Evolutionary conservation across 2,888 invertebrate genomes (phyloP).

Genomic region (Cabera pusaria): DNA sequence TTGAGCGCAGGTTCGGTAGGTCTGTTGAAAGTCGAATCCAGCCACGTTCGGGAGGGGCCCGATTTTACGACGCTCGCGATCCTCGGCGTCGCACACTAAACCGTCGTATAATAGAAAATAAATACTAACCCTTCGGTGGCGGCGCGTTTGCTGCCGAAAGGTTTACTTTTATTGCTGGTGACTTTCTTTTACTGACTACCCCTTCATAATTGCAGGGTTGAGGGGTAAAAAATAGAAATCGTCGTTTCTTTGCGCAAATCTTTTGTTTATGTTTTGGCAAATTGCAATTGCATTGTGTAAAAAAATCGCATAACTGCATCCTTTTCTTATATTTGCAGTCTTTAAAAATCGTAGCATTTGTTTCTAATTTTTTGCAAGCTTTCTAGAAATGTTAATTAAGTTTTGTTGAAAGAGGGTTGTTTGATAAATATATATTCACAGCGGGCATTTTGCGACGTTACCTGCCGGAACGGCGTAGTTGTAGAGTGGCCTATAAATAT

Average conservation of each 20-base stretch:
- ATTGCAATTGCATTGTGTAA: constrained; percentile 39
- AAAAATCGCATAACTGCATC: constrained; percentile 34
- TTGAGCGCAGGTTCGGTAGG: constrained; percentile 51
- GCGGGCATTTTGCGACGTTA: constrained; percentile 50
- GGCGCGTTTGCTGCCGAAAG: constrained; percentile 72
- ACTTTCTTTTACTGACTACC: constrained; percentile 73
- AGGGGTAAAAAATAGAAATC: constrained; percentile 57
- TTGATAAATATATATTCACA: constrained; percentile 60
- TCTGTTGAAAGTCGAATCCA: constrained; percentile 46
- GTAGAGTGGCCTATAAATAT: constrained; percentile 48
- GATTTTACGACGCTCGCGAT: constrained; percentile 52
- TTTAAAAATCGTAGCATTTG: constrained; percentile 15
- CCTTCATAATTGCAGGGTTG: constrained; percentile 75
- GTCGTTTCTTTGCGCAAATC: constrained; percentile 50
- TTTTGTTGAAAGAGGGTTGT: constrained; percentile 18
- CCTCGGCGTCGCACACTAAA: constrained; percentile 57
- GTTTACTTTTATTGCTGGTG: constrained; percentile 76
- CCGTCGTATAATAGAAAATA: constrained; percentile 70
- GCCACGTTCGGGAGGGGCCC: constrained; percentile 46
- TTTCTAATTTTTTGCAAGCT: constrained; percentile 14
- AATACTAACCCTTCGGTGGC: constrained; percentile 78
- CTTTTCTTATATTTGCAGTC: constrained; percentile 26
- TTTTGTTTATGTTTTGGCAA: constrained; percentile 53
- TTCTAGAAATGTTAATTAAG: constrained; percentile 29
- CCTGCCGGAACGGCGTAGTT: constrained; percentile 50